Conservation (phyloP, 2,888 invertebrate genomes). For the Dimorphilus gyrociliatus region DNA sequence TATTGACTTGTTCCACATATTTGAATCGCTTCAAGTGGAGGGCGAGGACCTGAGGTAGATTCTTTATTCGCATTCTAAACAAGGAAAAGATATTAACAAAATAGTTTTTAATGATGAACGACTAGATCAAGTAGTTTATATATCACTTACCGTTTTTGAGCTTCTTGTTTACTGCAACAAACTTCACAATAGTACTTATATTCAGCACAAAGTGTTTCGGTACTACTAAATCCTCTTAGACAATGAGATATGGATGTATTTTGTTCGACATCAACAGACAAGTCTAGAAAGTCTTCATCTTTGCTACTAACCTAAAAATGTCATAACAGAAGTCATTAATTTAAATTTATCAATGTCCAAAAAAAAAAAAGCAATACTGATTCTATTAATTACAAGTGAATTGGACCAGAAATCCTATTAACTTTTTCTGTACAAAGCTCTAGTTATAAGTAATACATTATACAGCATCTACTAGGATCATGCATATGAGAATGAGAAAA, state of each 20-base stretch:
- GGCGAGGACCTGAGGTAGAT: slow-evolving; percentile 89
- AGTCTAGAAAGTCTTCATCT: slow-evolving; percentile 95
- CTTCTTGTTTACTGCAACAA: slow-evolving; percentile 97
- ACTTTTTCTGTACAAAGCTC: too few relatives aligned
- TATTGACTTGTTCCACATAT: slow-evolving; percentile 93
- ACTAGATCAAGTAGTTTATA: not conserved
- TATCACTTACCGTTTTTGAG: slow-evolving; percentile 49
- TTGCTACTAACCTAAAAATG: slow-evolving; percentile 62
- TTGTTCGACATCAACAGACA: slow-evolving; percentile 97
- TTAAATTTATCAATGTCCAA: too few relatives aligned
- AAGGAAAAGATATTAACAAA: not conserved
- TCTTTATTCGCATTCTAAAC: slow-evolving; percentile 93
- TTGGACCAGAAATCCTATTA: too few relatives aligned
- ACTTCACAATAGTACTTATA: slow-evolving; percentile 99
- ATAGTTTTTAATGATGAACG: not conserved
- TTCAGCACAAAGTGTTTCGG: slow-evolving; percentile 93
- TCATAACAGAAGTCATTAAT: too few relatives aligned
- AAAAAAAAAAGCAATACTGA: too few relatives aligned
- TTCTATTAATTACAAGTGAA: too few relatives aligned
- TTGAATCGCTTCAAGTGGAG: slow-evolving; percentile 79
- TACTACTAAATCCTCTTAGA: slow-evolving; percentile 89
- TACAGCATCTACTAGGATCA: too few relatives aligned
- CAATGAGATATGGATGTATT: slow-evolving; percentile 98
- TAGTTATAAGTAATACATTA: too few relatives aligned
- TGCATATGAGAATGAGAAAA: too few relatives aligned